phyloP scores from a whole-genome alignment of 2,888 invertebrate genomes.

The Stenodema calcarata region DNA sequence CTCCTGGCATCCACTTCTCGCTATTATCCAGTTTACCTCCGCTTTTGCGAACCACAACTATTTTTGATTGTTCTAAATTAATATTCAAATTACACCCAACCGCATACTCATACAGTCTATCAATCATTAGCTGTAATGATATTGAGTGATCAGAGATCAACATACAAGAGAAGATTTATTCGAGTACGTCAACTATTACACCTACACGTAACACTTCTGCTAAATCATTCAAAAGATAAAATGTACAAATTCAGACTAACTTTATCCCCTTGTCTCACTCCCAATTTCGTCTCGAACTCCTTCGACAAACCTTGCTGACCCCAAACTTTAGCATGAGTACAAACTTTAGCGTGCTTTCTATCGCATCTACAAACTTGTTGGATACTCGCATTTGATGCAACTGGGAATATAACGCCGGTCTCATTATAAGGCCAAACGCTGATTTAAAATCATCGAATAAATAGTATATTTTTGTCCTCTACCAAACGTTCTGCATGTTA shows the following conservation, averaged over 20 bases:
- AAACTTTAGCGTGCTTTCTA: neutral
- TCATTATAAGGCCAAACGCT: neutral
- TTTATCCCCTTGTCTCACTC: neutral
- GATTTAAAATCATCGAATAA: neutral
- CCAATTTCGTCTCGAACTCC: neutral
- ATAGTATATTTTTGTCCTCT: neutral
- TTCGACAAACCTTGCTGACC: too few relatives aligned
- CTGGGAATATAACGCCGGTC: neutral
- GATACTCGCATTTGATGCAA: neutral
- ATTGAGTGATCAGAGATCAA: neutral
- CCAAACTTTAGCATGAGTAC: too few relatives aligned
- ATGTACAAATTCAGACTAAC: neutral
- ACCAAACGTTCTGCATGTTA: neutral
- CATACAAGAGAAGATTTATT: neutral
- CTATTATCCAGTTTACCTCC: neutral
- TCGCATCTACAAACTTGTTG: neutral
- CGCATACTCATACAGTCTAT: neutral
- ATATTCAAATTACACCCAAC: neutral
- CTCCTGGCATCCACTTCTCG: neutral
- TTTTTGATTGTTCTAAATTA: too few relatives aligned
- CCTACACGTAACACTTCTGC: neutral
- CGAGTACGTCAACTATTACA: neutral
- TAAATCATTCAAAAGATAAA: neutral
- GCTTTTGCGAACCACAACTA: neutral
- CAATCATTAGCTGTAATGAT: neutral